Evolutionary conservation across 2,797 vertebrate species (phyloP).

Genomic region (Pipistrellus kuhlii): DNA sequence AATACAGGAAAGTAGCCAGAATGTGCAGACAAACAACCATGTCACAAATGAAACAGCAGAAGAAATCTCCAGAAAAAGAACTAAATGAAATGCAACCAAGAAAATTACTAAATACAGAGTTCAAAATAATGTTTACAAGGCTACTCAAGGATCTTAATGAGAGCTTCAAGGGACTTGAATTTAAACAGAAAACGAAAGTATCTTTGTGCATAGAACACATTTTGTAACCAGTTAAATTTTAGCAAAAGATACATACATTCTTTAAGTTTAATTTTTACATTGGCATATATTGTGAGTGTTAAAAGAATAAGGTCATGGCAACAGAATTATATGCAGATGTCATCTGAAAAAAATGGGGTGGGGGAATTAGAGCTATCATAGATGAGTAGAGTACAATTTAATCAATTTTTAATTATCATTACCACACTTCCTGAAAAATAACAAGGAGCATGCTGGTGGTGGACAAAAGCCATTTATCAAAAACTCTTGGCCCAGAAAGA

Average conservation of each 20-base stretch:
- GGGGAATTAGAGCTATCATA: background rate
- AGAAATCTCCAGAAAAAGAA: no score
- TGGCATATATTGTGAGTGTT: background rate
- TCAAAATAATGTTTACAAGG: no score
- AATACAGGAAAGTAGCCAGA: no score
- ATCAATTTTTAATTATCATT: background rate
- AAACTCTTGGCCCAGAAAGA: background rate
- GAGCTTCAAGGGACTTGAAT: background rate
- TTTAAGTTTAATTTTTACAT: conserved; percentile 27
- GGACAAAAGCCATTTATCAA: background rate
- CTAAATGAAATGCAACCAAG: no score
- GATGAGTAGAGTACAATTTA: background rate
- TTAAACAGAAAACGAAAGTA: background rate
- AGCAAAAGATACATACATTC: background rate
- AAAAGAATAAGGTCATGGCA: background rate
- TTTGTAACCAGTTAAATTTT: conserved; percentile 9
- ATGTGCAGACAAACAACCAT: no score
- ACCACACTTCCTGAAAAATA: background rate
- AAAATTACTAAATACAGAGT: no score
- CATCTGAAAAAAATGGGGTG: background rate
- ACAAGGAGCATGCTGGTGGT: background rate
- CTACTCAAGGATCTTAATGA: no score
- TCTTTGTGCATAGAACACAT: background rate
- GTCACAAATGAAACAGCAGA: no score
- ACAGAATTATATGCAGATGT: background rate